These are phyloP conservation scores for Lagocephalus sceleratus DNA, from an alignment of 2,797 vertebrate genomes.

Conservation along the genomic window DNA sequence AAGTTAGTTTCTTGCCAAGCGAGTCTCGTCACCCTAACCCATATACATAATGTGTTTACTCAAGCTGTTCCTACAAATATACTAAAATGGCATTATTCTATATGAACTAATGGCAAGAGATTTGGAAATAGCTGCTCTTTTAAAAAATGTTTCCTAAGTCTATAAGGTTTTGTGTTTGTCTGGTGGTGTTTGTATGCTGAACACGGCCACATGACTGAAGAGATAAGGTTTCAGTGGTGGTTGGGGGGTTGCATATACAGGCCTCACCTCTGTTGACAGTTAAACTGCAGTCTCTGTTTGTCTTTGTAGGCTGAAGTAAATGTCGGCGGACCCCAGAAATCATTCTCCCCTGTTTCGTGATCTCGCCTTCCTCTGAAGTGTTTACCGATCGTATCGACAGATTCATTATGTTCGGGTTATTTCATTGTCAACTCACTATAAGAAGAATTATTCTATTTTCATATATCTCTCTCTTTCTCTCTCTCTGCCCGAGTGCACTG, in stretches of 20 bases:
- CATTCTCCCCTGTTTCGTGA: constrained; percentile 21
- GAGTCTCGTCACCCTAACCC: too few species aligned
- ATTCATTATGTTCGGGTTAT: constrained; percentile 18
- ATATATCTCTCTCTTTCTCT: constrained; percentile 25
- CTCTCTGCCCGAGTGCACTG: constrained; percentile 19
- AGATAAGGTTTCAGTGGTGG: constrained; percentile 70
- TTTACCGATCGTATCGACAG: constrained; percentile 33
- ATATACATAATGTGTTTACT: too few species aligned
- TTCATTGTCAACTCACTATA: constrained; percentile 31
- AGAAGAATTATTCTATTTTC: constrained; percentile 29
- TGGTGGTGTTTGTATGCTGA: constrained; percentile 51
- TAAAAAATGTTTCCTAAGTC: constrained; percentile 16
- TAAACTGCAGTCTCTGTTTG: constrained; percentile 36
- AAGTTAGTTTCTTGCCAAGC: too few species aligned
- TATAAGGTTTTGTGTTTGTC: constrained; percentile 15
- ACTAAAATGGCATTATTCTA: background rate
- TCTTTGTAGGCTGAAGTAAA: constrained; percentile 27
- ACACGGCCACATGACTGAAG: constrained; percentile 60
- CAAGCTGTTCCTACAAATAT: too few species aligned
- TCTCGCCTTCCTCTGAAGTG: constrained; percentile 11
- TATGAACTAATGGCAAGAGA: background rate
- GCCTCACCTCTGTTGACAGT: constrained; percentile 53
- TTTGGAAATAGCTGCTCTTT: background rate
- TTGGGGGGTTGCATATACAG: constrained; percentile 46
- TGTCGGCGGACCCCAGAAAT: constrained; percentile 20